Conservation (phyloP, 92 coral and sea anemone species). For the Parazoanthus darwini region DNA sequence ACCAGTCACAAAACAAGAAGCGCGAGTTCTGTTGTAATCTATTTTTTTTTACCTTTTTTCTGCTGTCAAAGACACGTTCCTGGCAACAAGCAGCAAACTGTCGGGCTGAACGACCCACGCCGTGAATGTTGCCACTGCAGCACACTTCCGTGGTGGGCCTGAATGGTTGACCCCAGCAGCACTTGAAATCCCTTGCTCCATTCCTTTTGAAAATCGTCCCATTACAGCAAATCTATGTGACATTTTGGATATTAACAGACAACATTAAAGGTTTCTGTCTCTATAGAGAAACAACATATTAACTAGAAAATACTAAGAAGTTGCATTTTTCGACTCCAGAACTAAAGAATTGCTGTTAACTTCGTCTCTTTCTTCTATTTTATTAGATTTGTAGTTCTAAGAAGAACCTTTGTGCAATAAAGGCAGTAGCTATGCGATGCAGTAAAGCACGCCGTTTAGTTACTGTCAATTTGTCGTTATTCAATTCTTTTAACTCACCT, state of each 20-base stretch:
- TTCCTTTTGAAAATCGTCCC: not conserved
- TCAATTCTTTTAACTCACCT: not conserved
- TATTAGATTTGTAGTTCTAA: not conserved
- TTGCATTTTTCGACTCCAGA: not conserved
- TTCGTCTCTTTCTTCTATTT: not conserved
- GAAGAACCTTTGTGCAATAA: not conserved
- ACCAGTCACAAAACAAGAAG: not conserved
- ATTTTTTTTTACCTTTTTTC: not conserved
- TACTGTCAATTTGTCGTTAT: too few species aligned
- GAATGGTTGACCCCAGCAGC: not conserved
- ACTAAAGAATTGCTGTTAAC: not conserved
- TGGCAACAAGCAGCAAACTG: not conserved
- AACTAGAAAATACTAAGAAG: not conserved
- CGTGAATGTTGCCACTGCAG: not conserved
- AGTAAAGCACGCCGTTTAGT: too few species aligned
- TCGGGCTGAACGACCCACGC: not conserved
- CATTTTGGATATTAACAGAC: not conserved
- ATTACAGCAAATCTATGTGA: slow-evolving; percentile 1
- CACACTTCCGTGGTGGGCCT: not conserved
- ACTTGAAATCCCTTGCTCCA: not conserved
- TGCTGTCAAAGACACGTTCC: not conserved
- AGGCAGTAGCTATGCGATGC: too few species aligned
- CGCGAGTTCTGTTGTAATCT: not conserved
- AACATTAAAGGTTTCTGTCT: too few species aligned
- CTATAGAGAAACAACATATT: not conserved